Base-by-base conservation (phyloP, 1,140 invertebrate genomes). In the Macrosteles quadrilineatus region DNA sequence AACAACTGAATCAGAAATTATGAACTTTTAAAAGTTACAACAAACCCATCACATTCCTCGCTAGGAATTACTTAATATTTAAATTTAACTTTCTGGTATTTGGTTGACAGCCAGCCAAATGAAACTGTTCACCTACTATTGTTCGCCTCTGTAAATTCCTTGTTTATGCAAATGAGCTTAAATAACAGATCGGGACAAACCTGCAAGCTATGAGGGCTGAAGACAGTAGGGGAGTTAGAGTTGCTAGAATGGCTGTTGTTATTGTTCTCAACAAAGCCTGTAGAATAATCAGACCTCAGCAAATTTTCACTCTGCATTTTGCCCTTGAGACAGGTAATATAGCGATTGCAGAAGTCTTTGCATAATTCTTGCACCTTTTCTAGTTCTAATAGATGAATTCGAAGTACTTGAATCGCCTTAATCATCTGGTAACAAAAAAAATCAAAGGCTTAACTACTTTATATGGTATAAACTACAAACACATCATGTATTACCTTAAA, bases 251-350 rank as follows among this genome's bases (percentile, higher is more conserved):
- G 82, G 72, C 83, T 82, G 77, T 84, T 83, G 72, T 84, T 83
- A 72, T 81, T 82, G 78, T 77, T 78, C 71, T 77, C 75, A 21
- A 77, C 75, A 67, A 78, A 80, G 57, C 80, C 79, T 67, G 81
- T 81, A 6, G 79, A 78, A 71, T 88, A 88, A 81, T 95, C 92
- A 71, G 90, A 92, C 67, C 92, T 83, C 43, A 95, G 81, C 40
- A 95, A 81, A 81, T 94, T 94, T 78, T 98, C 96, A 80, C 95
- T 96, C 80, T 97, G 96, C 94, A 98, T 97, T 83, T 98, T 97
- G 25, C 94, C 93, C 81, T 97, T 97, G 70, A 98, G 84, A 80
- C 95, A 97, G 68, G 93, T 94, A 72, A 98, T 98, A 84, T 98
- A 98, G 53, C 95, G 86, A 77, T 94, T 94, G 83, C 96, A 98